Conservation (phyloP, 2,888 invertebrate genomes). For the Epinotia nisella region DNA sequence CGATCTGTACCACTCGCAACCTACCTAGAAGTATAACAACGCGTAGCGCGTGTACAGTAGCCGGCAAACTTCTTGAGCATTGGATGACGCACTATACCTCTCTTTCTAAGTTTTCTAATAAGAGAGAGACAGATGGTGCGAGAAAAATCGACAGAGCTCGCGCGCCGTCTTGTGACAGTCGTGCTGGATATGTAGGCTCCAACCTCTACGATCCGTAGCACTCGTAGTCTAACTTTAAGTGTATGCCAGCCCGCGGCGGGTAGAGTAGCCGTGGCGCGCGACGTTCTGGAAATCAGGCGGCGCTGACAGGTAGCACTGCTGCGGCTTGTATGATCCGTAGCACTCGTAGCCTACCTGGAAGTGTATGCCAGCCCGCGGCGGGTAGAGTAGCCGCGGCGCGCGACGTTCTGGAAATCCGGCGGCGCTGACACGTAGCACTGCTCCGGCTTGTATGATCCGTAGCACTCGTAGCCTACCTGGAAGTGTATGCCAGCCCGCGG, state of each 20-base stretch:
- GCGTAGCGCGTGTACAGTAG: no score
- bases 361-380: conserved; percentile 73
- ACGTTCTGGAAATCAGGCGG: conserved; percentile 83
- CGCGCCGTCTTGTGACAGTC: no score
- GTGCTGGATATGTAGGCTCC: no score
- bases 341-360: conserved; percentile 66
- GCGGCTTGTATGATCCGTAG: no score
- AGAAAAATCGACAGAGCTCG: no score
- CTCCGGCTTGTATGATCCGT: conserved; percentile 58
- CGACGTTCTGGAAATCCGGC: no score
- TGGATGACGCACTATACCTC: no score
- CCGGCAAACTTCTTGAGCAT: no score
- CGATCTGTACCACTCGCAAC: background rate
- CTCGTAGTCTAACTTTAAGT: conserved; percentile 48
- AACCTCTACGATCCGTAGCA: background rate
- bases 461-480: conserved; percentile 54
- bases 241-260: no score
- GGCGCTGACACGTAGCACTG: background rate
- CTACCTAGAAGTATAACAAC: background rate
- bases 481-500: background rate
- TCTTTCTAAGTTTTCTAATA: no score
- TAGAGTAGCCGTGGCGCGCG: conserved; percentile 71
- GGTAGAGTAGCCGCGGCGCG: conserved; percentile 50
- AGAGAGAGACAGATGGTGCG: no score
- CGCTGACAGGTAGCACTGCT: conserved; percentile 77